Conservation (phyloP, 2,113 vertebrate genomes). For the Coryphaenoides rupestris region DNA sequence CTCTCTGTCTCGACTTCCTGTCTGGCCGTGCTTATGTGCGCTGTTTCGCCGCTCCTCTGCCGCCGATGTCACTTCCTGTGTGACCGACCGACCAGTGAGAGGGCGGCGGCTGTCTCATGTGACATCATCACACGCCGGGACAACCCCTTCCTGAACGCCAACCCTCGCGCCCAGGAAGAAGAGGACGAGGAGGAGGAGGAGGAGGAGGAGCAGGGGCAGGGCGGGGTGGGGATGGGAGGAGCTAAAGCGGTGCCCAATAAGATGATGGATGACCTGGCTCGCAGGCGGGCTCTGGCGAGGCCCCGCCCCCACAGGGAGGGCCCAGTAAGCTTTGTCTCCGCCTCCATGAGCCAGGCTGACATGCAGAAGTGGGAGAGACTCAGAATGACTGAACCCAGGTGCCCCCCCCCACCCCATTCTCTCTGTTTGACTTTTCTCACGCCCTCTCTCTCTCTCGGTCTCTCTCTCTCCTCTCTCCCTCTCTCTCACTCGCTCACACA, state of each 20-base stretch:
- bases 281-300: constrained; percentile 66
- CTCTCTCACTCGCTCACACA: constrained; percentile 16
- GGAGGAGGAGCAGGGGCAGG: constrained; percentile 11
- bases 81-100: constrained; percentile 55
- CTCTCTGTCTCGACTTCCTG: neutral
- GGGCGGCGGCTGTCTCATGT: constrained; percentile 52
- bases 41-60: constrained; percentile 29
- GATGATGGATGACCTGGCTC: constrained; percentile 80
- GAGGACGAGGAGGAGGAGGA: constrained; percentile 53
- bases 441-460: too few species aligned
- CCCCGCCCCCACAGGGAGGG: constrained; percentile 66
- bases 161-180: constrained; percentile 39
- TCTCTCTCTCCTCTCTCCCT: constrained; percentile 10
- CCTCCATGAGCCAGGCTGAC: constrained; percentile 84
- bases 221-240: constrained; percentile 38
- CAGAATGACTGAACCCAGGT: constrained; percentile 86
- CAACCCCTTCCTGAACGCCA: constrained; percentile 53
- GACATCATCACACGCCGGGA: constrained; percentile 54
- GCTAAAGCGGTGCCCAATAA: constrained; percentile 65
- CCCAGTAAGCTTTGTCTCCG: constrained; percentile 60
- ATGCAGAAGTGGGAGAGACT: constrained; percentile 89
- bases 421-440: neutral
- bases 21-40: neutral
- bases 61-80: constrained; percentile 10
- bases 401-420: constrained; percentile 54